A percentile compares a stretch with the other conserved stretches of the same genome.
These are phyloP conservation scores for Xerus inauris DNA, from an alignment of 2,113 vertebrate species.

Conservation along the genomic window DNA sequence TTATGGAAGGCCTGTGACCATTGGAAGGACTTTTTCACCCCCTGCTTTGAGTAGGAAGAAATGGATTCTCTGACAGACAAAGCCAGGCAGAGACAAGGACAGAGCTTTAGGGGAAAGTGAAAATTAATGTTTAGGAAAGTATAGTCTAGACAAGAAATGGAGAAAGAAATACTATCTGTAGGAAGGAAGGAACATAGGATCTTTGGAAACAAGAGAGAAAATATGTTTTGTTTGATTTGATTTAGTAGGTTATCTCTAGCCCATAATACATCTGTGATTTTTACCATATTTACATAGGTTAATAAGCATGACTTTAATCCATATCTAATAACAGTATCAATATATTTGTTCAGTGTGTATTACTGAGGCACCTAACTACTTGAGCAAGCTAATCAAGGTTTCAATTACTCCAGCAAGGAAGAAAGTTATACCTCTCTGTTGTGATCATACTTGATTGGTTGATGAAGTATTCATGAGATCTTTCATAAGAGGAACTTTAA, in stretches of 20 bases:
- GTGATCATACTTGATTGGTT: conserved; percentile 67
- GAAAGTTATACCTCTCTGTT: conserved; percentile 57
- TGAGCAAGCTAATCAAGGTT: conserved; percentile 70
- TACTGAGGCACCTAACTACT: conserved; percentile 64
- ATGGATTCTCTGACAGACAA: not conserved
- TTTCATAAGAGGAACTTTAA: conserved; percentile 67
- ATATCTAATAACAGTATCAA: conserved; percentile 22
- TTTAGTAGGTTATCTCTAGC: not conserved
- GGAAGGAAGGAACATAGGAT: not conserved
- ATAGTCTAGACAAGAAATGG: not conserved
- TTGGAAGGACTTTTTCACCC: not conserved
- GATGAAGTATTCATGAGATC: conserved; percentile 74
- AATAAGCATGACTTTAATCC: conserved; percentile 26
- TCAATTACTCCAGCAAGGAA: conserved; percentile 65
- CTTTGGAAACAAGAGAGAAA: not conserved
- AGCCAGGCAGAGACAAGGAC: not conserved
- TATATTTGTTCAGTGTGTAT: conserved; percentile 52
- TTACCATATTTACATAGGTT: conserved; percentile 57
- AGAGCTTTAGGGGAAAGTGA: conserved; percentile 11
- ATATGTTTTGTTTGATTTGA: conserved; percentile 37
- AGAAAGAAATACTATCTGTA: not conserved
- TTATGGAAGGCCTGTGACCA: not conserved
- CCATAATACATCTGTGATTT: conserved; percentile 7
- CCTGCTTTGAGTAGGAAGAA: not conserved
- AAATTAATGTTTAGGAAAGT: not conserved